Evolutionary conservation across 2,113 vertebrate species (phyloP), one percentile per base, ranked within the genome.

Genomic region (Piaya cayana): DNA sequence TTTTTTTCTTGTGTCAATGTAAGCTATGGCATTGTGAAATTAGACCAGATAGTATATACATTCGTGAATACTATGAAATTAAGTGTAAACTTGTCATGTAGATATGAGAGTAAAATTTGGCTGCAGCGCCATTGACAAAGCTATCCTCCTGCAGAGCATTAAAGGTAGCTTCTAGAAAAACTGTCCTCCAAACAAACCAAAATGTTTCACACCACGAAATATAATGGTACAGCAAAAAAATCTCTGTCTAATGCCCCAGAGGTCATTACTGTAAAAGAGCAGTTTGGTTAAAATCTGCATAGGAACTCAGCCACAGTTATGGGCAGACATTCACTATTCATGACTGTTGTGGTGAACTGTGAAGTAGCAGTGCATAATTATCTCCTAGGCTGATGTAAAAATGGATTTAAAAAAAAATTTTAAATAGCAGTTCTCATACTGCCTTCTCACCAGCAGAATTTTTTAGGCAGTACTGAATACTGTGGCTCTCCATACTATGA

Each of bases 371-470:
- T 78, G 26, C 67, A 78, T 93, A 86, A 92, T 88, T 88, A 88
- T 34, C 91, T 90, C 82, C 92, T 94, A 65, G 43, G 79, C 58
- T 96, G 90, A 93, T 6, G 53, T 71, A 91, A 96, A 94, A 90
- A 96, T 77, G 12, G 10, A 39, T 39, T 39, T 39, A n/a, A n/a
- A n/a, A n/a, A n/a, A n/a, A n/a, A n/a, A 45, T 91, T 93, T 94
- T 83, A 92, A 94, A 83, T 81, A 90, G 52, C n/a, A 90, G 23
- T 91, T 92, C 34, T 83, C 65, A 81, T 71, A 67, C 21, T 88
- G 49, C 65, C 34, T 95, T 94, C 91, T 86, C 68, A 68, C 47
- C 43, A 88, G 52, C 18, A 88, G 82, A 84, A 29, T 92, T 88
- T 93, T 93, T 97, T 52, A 78, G 82, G 60, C 71, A 63, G 15